Evolutionary conservation across 1,140 invertebrate species (phyloP).

Genomic region (Zaprionus ghesquierei): DNA sequence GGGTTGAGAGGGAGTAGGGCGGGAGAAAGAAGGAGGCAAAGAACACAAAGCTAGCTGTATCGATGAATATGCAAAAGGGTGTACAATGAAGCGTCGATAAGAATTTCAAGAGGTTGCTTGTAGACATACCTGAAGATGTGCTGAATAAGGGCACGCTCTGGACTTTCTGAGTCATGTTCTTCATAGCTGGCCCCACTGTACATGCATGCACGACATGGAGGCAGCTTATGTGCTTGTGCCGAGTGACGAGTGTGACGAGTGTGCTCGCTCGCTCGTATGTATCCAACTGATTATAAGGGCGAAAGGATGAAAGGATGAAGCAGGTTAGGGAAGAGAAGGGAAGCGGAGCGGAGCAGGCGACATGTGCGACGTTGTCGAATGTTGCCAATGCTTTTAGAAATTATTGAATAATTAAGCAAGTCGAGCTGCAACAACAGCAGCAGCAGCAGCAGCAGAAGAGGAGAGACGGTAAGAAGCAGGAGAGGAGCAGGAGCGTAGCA

Average conservation of each 20-base stretch:
- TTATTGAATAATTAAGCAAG: conserved; percentile 78
- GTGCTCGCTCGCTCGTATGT: conserved; percentile 43
- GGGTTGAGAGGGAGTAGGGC: background rate
- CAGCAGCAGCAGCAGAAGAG: background rate
- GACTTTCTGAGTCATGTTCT: no score
- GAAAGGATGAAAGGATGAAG: conserved; percentile 77
- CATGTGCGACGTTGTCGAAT: conserved; percentile 33
- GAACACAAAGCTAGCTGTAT: background rate
- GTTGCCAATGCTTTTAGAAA: conserved; percentile 80
- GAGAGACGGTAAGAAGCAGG: background rate
- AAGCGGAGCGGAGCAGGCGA: conserved; percentile 15
- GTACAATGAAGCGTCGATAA: background rate
- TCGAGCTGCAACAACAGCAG: conserved; percentile 11
- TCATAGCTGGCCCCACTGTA: background rate
- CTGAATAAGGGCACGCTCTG: background rate
- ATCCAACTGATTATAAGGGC: conserved; percentile 66
- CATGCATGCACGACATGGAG: conserved; percentile 21
- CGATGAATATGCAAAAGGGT: background rate
- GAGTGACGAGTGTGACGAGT: background rate
- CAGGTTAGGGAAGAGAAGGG: background rate
- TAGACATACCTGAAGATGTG: background rate
- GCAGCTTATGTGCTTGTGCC: conserved; percentile 19
- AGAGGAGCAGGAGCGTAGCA: background rate
- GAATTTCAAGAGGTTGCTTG: background rate
- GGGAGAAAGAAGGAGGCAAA: background rate